A percentile compares a stretch with the other conserved stretches of the same genome.
phyloP scores from a whole-genome alignment of 2,888 invertebrate genomes.

The Drosophila fulvimacula region DNA sequence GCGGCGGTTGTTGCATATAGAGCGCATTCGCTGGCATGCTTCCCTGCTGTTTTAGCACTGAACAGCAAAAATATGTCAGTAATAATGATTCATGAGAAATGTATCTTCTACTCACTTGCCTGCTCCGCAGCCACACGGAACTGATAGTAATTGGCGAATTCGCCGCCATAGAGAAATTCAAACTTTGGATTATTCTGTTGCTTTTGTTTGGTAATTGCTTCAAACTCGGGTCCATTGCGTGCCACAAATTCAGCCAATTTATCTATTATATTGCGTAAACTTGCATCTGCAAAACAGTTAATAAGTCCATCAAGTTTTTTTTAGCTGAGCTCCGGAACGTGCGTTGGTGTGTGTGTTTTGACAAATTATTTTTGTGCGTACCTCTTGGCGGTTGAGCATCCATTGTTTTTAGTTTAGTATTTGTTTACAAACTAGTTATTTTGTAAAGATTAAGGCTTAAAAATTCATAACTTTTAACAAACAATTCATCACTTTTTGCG shows the following conservation, averaged over 20 bases:
- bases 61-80: slow-evolving; percentile 66
- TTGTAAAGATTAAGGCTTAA: slow-evolving; percentile 40
- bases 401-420: slow-evolving; percentile 40
- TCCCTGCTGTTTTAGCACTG: slow-evolving; percentile 91
- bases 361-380: slow-evolving; percentile 12
- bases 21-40: slow-evolving; percentile 81
- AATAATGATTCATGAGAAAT: background rate
- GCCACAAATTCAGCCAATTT: slow-evolving; percentile 99
- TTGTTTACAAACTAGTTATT: slow-evolving; percentile 45
- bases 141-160: slow-evolving; percentile 98
- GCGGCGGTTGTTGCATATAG: slow-evolving; percentile 69
- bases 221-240: slow-evolving; percentile 99
- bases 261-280: slow-evolving; percentile 98
- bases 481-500: slow-evolving; percentile 52
- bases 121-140: slow-evolving; percentile 98
- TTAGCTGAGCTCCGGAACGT: slow-evolving; percentile 11
- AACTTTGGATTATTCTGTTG: slow-evolving; percentile 99
- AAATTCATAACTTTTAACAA: slow-evolving; percentile 40
- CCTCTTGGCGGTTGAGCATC: slow-evolving; percentile 72
- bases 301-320: slow-evolving; percentile 12
- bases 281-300: slow-evolving; percentile 88
- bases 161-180: slow-evolving; percentile 98
- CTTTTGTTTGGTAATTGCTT: slow-evolving; percentile 99
- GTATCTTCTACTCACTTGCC: slow-evolving; percentile 89
- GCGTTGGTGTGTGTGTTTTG: slow-evolving; percentile 22